Conservation (phyloP, 1,140 invertebrate genomes). For the Procambarus virginalis region DNA sequence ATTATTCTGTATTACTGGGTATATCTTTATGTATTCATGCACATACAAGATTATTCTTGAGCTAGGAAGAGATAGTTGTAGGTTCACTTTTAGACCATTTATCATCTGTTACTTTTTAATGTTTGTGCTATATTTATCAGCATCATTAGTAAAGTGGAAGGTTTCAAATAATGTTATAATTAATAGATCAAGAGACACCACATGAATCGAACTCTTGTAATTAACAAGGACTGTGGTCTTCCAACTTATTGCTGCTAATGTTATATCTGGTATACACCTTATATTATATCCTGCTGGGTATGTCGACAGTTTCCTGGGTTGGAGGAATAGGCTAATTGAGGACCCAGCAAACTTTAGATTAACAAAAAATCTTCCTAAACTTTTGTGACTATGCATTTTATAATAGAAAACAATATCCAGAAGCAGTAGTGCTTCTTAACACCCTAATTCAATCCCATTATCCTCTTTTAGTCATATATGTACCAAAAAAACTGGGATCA, state of each 20-base stretch:
- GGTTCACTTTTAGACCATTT: background rate
- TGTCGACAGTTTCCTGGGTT: background rate
- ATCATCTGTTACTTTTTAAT: background rate
- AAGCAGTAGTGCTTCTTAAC: background rate
- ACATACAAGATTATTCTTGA: background rate
- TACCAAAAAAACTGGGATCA: too few species aligned
- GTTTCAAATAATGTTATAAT: background rate
- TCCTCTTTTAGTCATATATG: too few species aligned
- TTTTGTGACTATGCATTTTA: slow-evolving; percentile 28
- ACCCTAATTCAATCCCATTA: too few species aligned
- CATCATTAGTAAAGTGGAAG: background rate
- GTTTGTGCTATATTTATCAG: background rate
- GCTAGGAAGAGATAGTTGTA: background rate
- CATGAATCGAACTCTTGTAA: background rate
- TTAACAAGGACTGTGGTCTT: background rate
- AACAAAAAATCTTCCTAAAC: slow-evolving; percentile 6
- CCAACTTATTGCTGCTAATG: background rate
- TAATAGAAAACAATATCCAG: background rate
- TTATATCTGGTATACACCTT: background rate
- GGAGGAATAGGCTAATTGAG: background rate
- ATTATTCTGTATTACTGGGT: background rate
- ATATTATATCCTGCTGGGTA: slow-evolving; percentile 6
- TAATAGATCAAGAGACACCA: background rate
- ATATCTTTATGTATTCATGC: background rate
- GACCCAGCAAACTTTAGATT: background rate